Conservation (phyloP, 2,888 invertebrate species). For the Thumatha senex region DNA sequence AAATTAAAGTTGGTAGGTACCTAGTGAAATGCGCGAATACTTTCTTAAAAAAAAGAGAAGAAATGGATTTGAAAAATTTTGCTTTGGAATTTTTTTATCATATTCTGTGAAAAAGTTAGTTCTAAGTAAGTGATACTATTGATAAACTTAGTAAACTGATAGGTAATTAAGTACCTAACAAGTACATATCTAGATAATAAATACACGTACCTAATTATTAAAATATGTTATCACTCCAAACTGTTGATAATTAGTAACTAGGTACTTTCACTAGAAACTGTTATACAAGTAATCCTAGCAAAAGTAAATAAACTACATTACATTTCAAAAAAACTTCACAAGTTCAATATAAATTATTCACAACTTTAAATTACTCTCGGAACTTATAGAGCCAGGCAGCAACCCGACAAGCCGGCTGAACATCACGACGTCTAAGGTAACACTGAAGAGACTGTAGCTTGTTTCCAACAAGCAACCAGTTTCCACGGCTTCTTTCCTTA, state of each 20-base stretch:
- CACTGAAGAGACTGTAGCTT: constrained; percentile 72
- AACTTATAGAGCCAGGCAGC: constrained; percentile 43
- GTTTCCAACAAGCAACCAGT: constrained; percentile 54
- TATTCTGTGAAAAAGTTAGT: no score
- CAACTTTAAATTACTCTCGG: constrained; percentile 48
- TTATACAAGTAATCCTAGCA: no score
- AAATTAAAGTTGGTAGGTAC: no score
- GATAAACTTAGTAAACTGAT: not conserved
- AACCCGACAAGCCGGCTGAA: constrained; percentile 38
- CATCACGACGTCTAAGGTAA: constrained; percentile 57
- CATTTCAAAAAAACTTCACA: constrained; percentile 17
- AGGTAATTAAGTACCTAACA: not conserved
- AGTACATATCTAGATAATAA: not conserved
- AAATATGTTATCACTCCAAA: constrained; percentile 21
- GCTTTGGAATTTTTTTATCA: no score
- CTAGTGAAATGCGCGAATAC: no score
- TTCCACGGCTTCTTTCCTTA: constrained; percentile 62
- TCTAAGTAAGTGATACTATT: no score
- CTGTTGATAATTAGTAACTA: constrained; percentile 21
- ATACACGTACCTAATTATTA: constrained; percentile 5
- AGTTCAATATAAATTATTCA: not conserved
- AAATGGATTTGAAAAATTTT: no score
- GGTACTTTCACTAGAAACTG: constrained; percentile 22
- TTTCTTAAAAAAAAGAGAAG: no score
- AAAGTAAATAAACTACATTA: constrained; percentile 6